Evolutionary conservation across 2,113 vertebrate genomes (phyloP), one percentile per base, ranked within the genome.

Genomic region (Vidua chalybeata): DNA sequence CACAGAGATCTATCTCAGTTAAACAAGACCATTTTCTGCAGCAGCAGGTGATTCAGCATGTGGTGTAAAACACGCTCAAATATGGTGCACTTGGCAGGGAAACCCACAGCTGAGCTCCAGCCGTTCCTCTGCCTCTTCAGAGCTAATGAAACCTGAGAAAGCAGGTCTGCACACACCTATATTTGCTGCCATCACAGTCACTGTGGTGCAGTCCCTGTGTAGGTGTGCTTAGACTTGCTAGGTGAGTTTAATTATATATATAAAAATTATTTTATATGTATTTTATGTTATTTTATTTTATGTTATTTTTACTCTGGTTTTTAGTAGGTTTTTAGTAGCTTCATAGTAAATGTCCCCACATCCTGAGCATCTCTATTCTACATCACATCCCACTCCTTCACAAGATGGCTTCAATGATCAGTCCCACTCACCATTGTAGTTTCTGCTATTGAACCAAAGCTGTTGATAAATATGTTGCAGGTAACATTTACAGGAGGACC

Each of bases 391-490:
- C 97, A 95, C 95, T 97, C 75, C 97, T 98, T 98, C 96, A 98
- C 98, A 98, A 97, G 97, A 98, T 97, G 97, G 98, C 96, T 98
- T 98, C 98, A 98, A 98, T 98, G 97, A 94, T 97, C 97, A 98
- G 95, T 97, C 98, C 98, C 98, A 99, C 99, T 99, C 98, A 99
- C 99, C 99, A 99, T 99, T 97, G 99, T 99, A 97, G 99, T 99
- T 99, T 99, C 99, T 98, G 99, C 99, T 98, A 99, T 99, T 98
- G 99, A 99, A 98, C 99, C 99, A 99, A 99, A 99, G 99, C 99
- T 99, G 99, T 99, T 99, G 99, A 99, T 99, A 99, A 99, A 99
- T 99, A 99, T 99, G 98, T 99, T 99, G 98, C 99, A 99, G 98
- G 99, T 99, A 98, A 99, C 99, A 98, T 99, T 99, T 98, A 99